Evolutionary conservation across 2,113 vertebrate genomes (phyloP), one percentile per base, ranked within the genome.

Genomic region (Platanista minor): DNA sequence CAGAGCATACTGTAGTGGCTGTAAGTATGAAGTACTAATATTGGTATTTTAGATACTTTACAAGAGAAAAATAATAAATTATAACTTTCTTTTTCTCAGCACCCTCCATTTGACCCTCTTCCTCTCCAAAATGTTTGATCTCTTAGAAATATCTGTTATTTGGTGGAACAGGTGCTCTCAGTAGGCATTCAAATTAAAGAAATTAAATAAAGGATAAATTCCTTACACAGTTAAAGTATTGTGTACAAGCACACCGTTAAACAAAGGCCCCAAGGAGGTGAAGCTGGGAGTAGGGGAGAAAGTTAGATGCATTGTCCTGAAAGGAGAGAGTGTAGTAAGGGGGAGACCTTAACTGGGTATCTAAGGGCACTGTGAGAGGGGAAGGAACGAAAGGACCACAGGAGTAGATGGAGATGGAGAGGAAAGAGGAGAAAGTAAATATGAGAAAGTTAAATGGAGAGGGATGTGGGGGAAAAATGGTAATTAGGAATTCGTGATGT

Each of bases 111-210:
- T 90, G 64, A 84, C 14, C 66, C 41, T 52, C 12, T 78, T 69
- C 12, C 27, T 67, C 11, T 77, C 75, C 39, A 49, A 33, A 46
- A 85, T 18, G 0, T 96, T 85, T 92, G 31, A 80, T 83, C 8
- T 87, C 64, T 86, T 72, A 59, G 54, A 94, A 85, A 77, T 96
- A 92, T 8, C 31, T 91, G 25, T 77, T 74, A 41, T 97, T 94
- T 85, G 39, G 20, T 36, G 25, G 17, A 82, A 77, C 4, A 39
- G 33, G 61, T 85, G 61, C 13, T 96, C 72, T 94, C 43, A 75
- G 39, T 57, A 90, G 83, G 4, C 46, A 72, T 49, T 94, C 41
- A 87, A 72, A 94, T 92, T 66, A 75, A 43, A 77, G 49, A 94
- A 96, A 33, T 87, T 11, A 57, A 95, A 94, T 81, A 87, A 90